phyloP scores from a whole-genome alignment of 2,113 vertebrate genomes.

The Carettochelys insculpta region DNA sequence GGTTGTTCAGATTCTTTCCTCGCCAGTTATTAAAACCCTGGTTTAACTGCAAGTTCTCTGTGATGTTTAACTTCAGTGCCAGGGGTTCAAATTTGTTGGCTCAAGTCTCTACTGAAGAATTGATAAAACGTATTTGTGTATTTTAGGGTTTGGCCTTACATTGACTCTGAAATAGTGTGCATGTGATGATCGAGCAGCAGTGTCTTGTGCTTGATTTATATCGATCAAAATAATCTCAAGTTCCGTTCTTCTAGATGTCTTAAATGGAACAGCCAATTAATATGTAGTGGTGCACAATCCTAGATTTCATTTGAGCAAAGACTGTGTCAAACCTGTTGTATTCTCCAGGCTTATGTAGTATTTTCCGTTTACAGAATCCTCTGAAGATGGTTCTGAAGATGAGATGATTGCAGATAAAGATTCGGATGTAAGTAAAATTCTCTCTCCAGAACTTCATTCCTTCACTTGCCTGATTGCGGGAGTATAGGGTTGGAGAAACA shows the following conservation, averaged over 20 bases:
- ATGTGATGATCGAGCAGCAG: accelerated
- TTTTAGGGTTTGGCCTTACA: not conserved
- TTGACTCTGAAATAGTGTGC: not conserved
- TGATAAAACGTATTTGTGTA: no score
- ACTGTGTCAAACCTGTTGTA: not conserved
- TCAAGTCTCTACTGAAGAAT: not conserved
- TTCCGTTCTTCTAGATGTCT: not conserved
- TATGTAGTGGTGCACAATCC: not conserved
- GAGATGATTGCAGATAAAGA: conserved; percentile 80
- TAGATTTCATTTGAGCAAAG: not conserved
- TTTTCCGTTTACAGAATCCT: conserved; percentile 76
- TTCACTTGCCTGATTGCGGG: not conserved
- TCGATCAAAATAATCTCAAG: not conserved
- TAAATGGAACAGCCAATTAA: not conserved
- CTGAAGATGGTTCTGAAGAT: conserved; percentile 81
- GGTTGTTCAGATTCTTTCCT: not conserved
- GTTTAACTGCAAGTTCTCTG: not conserved
- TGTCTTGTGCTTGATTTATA: not conserved
- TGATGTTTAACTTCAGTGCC: not conserved
- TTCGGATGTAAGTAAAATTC: conserved; percentile 79
- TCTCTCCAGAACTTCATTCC: not conserved
- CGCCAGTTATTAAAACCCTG: not conserved
- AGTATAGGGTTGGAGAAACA: not conserved
- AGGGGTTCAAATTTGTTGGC: not conserved
- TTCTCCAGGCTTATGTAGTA: conserved; percentile 20